Base-by-base conservation (phyloP, 2,888 invertebrate genomes). In the Pelosia muscerda region DNA sequence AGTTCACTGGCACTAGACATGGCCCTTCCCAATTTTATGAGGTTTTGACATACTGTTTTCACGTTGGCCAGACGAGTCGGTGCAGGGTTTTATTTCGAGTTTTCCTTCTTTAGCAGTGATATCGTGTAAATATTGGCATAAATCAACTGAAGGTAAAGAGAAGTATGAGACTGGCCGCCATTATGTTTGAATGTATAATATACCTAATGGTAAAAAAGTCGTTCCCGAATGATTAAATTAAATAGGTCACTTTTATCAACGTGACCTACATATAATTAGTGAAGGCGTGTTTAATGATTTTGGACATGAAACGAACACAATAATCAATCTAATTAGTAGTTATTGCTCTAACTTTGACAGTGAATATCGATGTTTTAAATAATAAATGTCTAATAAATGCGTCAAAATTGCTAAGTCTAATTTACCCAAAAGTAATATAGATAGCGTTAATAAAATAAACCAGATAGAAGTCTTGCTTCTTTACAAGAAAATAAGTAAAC, bases 171-270 rank as follows among this genome's bases (percentile, higher is more conserved):
- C 13, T 3, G 6, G 10, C 4, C 0, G 38, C 38, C 38, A 38
- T 15, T 38, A 38, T 38, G 4, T 15, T 38, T 5, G 15, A 38
- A 10, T 15, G 1, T 3, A 42, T 19, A 19, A 3, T 8, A 19
- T 49, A 19, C 6, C 38, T 38, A 38, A 38, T 15, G n/a, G 0
- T 5, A n/a, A n/a, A 49, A 3, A 49, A n/a, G n/a, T 8, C n/a
- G 49, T n/a, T 49, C 49, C 49, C 49, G n/a, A 49, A 49, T 49
- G n/a, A n/a, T 8, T n/a, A 49, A n/a, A 9, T 49, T 49, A 49
- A 49, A 49, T 49, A 49, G 49, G 49, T 19, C 49, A n/a, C 49
- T 49, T 38, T 49, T 49, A 49, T 49, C 49, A 49, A 49, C n/a
- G n/a, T n/a, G 49, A n/a, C 49, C 49, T 49, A 1, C 0, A 49